These are phyloP conservation scores for Drosophila repletoides DNA, from an alignment of 1,140 invertebrate species.

Conservation along the genomic window DNA sequence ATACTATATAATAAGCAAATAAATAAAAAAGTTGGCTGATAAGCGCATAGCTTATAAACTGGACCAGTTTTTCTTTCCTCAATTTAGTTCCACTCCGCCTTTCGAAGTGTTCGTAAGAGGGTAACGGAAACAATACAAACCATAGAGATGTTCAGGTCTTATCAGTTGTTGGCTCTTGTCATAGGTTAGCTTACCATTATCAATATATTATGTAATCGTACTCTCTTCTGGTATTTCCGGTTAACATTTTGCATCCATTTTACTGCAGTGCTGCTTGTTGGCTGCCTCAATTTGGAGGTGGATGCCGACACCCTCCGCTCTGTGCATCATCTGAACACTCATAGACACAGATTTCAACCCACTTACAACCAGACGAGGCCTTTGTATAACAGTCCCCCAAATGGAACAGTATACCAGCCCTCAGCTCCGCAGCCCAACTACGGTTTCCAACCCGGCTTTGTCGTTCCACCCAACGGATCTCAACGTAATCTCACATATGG, in stretches of 20 bases:
- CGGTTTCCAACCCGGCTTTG: too few relatives aligned
- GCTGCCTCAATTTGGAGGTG: conserved; percentile 17
- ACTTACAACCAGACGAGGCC: neutral
- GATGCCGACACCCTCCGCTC: neutral
- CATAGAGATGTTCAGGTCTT: conserved; percentile 31
- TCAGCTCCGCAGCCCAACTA: neutral
- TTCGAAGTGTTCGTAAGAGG: conserved; percentile 16
- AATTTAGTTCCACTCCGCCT: conserved; percentile 37
- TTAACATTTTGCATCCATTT: neutral
- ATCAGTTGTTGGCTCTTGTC: conserved; percentile 35
- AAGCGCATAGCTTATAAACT: neutral
- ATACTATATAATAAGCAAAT: neutral
- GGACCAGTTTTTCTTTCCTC: neutral
- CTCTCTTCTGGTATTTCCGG: neutral
- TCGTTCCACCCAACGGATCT: neutral
- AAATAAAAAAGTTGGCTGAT: conserved; percentile 21
- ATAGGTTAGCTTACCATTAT: conserved; percentile 36
- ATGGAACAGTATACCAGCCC: neutral
- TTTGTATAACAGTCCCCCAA: conserved; percentile 1
- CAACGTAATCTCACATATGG: conserved; percentile 1
- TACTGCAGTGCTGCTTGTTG: conserved; percentile 37
- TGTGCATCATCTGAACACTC: too few relatives aligned
- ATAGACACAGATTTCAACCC: conserved; percentile 29
- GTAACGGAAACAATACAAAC: too few relatives aligned
- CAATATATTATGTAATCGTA: too few relatives aligned